Conservation (phyloP, 2,797 vertebrate species). For the Pygocentrus nattereri region DNA sequence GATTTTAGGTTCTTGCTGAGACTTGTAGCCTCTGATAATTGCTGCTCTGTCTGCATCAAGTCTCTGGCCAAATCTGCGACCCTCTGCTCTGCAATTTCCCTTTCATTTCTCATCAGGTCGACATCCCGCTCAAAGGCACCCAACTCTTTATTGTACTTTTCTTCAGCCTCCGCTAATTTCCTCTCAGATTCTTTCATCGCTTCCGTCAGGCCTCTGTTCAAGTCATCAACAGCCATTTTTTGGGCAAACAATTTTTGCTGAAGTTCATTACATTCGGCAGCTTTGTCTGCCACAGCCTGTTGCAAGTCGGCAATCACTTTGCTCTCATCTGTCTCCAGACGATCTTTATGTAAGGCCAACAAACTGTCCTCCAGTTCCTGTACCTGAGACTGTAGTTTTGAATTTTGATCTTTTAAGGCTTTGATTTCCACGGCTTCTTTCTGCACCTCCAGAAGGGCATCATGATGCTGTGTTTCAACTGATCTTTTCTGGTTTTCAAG, state of each 20-base stretch:
- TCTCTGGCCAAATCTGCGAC: constrained; percentile 70
- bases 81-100: constrained; percentile 70
- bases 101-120: constrained; percentile 69
- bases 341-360: constrained; percentile 58
- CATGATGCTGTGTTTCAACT: constrained; percentile 77
- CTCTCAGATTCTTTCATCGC: constrained; percentile 68
- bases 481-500: constrained; percentile 82
- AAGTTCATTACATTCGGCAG: constrained; percentile 73
- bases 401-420: constrained; percentile 65
- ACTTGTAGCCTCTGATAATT: constrained; percentile 67
- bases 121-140: constrained; percentile 63
- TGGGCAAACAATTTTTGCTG: constrained; percentile 74
- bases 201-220: constrained; percentile 66
- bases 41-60: constrained; percentile 68
- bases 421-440: constrained; percentile 66
- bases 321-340: constrained; percentile 59
- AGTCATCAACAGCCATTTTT: constrained; percentile 62
- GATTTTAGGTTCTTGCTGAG: constrained; percentile 74
- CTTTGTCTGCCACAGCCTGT: constrained; percentile 71
- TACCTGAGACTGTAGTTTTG: constrained; percentile 63
- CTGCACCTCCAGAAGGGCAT: constrained; percentile 69
- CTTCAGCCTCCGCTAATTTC: constrained; percentile 67
- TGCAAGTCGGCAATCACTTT: constrained; percentile 77
- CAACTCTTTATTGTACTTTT: constrained; percentile 67
- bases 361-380: constrained; percentile 64